Percentiles rank a stretch among this genome's conserved stretches.
These are phyloP conservation scores for Callipepla squamata DNA, from an alignment of 2,113 vertebrate species.

Conservation along the genomic window DNA sequence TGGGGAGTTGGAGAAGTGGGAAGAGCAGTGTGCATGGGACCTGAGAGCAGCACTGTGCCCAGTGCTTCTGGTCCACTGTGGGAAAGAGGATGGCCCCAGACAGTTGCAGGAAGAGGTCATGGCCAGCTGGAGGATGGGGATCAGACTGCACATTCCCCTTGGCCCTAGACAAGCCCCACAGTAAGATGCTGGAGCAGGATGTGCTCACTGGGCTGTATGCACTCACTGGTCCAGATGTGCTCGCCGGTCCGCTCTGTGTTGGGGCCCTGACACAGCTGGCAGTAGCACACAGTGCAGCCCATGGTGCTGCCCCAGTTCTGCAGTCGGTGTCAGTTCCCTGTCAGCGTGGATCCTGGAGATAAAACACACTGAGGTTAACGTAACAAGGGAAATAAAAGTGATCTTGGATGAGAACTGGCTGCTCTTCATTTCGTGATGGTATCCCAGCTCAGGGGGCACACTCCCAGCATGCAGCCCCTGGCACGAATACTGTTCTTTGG, in stretches of 20 bases:
- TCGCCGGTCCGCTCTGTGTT: background rate
- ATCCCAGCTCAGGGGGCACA: background rate
- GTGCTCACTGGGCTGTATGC: background rate
- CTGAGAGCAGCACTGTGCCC: background rate
- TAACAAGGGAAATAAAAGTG: conserved; percentile 77
- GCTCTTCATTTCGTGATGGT: conserved; percentile 55
- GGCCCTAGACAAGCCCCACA: rapidly evolving
- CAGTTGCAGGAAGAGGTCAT: background rate
- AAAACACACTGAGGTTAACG: conserved; percentile 69
- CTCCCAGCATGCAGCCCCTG: background rate
- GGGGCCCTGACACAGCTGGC: background rate
- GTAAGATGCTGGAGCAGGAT: background rate
- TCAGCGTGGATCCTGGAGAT: conserved; percentile 61
- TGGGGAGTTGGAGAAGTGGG: background rate
- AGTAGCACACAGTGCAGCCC: background rate
- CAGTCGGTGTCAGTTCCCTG: conserved; percentile 45
- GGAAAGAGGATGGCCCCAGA: background rate
- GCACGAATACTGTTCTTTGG: background rate
- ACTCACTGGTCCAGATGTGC: background rate
- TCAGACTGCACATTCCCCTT: background rate
- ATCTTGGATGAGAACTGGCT: conserved; percentile 76
- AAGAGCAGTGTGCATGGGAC: background rate
- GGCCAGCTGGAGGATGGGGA: background rate
- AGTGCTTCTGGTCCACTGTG: background rate
- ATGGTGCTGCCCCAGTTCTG: conserved; percentile 7